Evolutionary conservation across 1,140 invertebrate genomes (phyloP), one percentile per base, ranked within the genome.

Genomic region (Anastrepha ludens): DNA sequence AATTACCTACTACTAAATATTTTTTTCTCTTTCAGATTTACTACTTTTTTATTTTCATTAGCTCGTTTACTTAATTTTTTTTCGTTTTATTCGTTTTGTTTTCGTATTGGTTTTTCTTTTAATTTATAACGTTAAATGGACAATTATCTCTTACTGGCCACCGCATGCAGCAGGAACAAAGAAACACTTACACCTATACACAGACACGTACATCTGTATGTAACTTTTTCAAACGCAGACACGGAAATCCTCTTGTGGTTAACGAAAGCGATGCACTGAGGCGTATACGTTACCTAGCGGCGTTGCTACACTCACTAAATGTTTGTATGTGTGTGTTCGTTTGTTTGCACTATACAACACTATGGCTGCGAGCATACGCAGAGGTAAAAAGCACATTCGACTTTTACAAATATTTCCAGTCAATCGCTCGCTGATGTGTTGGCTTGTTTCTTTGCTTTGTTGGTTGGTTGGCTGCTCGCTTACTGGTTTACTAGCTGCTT

Each of bases 281-380:
- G 74, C 74, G 74, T 81, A 81, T 81, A 81, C 74, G 74, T 81
- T 55, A 81, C 74, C 74, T 81, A 15, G 47, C 74, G 47, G 74
- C 47, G 74, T 17, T 74, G 6, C 70, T 17, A 0, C 13, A 41
- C 74, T 29, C 6, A 81, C 74, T 8, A 29, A 81, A 58, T 55
- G 74, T 55, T 5, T 29, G 15, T 81, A 13, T 39, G 47, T 50
- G 47, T 47, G 41, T 8, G 47, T 58, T 20, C 11, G 20, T 81
- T 29, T 81, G 47, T 58, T 55, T 0, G 74, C 39, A 44, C 67
- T 67, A 67, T 39, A 67, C 29, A 67, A 78, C n/a, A 13, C 67
- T 11, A 41, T 17, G 13, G 44, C 67, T 55, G 50, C 2, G 11
- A 55, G 50, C 50, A 55, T 55, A 55, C 3, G 50, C 50, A 8